phyloP scores from a whole-genome alignment of 2,797 vertebrate genomes.

The Centroberyx gerrardi region DNA sequence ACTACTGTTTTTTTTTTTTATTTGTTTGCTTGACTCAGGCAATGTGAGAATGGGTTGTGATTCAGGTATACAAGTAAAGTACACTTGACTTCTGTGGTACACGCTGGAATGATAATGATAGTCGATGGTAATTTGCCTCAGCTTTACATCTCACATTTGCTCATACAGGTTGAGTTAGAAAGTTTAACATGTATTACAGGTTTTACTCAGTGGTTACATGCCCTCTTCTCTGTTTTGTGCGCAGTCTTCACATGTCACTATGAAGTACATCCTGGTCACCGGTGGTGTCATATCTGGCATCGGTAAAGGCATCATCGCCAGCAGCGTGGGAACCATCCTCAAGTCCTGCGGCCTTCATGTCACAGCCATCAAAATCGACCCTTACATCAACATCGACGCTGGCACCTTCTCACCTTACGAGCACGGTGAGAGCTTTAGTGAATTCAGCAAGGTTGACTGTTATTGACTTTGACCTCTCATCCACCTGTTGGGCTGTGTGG shows the following conservation, averaged over 20 bases:
- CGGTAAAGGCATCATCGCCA: constrained; percentile 99
- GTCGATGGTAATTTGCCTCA: too few relatives aligned
- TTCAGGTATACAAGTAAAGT: too few relatives aligned
- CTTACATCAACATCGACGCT: constrained; percentile 98
- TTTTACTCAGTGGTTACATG: background rate
- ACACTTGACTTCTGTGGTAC: too few relatives aligned
- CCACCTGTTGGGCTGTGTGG: background rate
- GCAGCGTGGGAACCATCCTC: constrained; percentile 96
- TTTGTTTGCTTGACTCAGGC: too few relatives aligned
- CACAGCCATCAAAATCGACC: constrained; percentile 98
- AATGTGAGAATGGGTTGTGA: too few relatives aligned
- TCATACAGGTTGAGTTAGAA: too few relatives aligned
- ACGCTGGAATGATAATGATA: too few relatives aligned
- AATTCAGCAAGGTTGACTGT: constrained; percentile 82
- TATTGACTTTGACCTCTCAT: background rate
- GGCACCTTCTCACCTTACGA: constrained; percentile 98
- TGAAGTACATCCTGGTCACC: constrained; percentile 99
- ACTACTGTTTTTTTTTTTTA: too few relatives aligned
- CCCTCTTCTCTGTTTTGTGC: constrained; percentile 7
- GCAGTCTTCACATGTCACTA: constrained; percentile 63
- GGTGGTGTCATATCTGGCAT: constrained; percentile 98
- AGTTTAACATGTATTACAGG: too few relatives aligned
- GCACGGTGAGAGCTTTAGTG: constrained; percentile 90
- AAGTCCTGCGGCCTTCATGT: constrained; percentile 98
- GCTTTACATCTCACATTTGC: too few relatives aligned